Evolutionary conservation across 2,888 invertebrate species (phyloP).

Genomic region (Drosophila dives): DNA sequence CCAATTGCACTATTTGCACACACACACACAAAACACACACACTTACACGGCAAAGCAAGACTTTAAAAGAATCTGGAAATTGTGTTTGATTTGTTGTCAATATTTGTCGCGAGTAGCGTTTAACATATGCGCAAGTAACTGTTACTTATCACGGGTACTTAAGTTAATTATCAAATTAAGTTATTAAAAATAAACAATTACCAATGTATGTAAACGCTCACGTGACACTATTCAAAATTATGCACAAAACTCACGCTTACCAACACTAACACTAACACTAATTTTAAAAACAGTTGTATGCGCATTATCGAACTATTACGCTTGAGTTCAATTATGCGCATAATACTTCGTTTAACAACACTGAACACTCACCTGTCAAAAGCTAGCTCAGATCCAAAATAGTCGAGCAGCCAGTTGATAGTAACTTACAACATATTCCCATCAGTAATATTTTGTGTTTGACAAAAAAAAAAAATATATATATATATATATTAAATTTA

Average conservation of each 20-base stretch:
- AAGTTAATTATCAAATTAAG: not conserved
- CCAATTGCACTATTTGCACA: constrained; percentile 16
- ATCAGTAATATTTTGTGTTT: constrained; percentile 5
- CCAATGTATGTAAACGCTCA: not conserved
- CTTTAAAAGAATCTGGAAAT: not conserved
- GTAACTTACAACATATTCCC: not conserved
- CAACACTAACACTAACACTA: constrained; percentile 50
- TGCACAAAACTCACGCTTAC: constrained; percentile 70
- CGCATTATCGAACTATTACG: constrained; percentile 20
- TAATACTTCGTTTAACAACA: constrained; percentile 36
- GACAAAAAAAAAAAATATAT: not conserved
- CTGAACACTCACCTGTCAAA: constrained; percentile 23
- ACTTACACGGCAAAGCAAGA: not conserved
- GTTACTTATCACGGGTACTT: not conserved
- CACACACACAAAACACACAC: not conserved
- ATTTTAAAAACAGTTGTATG: constrained; percentile 1
- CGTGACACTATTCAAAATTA: constrained; percentile 10
- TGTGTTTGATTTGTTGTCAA: constrained; percentile 6
- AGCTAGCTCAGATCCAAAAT: not conserved
- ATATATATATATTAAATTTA: constrained; percentile 3
- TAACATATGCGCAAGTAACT: constrained; percentile 11
- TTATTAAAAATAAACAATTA: not conserved
- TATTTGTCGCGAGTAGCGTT: not conserved
- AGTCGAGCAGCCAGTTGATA: constrained; percentile 20
- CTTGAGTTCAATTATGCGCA: constrained; percentile 5